Evolutionary conservation across 2,888 invertebrate genomes (phyloP).

Genomic region (Scaptomyza cyrtandrae): DNA sequence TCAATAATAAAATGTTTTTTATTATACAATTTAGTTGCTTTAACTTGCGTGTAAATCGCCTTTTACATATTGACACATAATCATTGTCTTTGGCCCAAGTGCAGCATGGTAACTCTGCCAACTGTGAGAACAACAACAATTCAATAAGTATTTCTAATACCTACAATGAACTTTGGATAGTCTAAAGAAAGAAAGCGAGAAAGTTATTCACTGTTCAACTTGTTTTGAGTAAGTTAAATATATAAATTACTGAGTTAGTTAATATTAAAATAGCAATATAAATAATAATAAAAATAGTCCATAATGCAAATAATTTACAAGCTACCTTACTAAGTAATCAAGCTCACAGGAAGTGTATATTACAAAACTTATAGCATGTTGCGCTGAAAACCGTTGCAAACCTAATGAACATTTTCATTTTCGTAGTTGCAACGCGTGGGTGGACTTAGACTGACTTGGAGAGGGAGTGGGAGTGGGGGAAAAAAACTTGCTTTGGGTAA

Average conservation of each 20-base stretch:
- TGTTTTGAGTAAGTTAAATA: too few species aligned
- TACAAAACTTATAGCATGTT: slow-evolving; percentile 69
- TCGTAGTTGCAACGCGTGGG: slow-evolving; percentile 60
- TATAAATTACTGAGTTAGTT: too few species aligned
- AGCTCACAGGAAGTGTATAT: slow-evolving; percentile 11
- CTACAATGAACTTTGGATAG: slow-evolving; percentile 5
- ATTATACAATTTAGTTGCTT: slow-evolving; percentile 78
- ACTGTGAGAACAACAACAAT: slow-evolving; percentile 44
- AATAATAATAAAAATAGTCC: too few species aligned
- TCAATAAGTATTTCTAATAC: neutral
- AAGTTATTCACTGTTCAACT: too few species aligned
- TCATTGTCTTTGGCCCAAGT: slow-evolving; percentile 69
- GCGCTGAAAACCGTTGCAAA: slow-evolving; percentile 76
- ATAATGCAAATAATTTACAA: neutral
- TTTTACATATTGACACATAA: slow-evolving; percentile 78
- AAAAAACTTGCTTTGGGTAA: slow-evolving; percentile 15
- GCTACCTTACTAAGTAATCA: neutral
- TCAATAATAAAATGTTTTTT: slow-evolving; percentile 78
- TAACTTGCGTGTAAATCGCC: slow-evolving; percentile 78
- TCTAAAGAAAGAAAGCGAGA: neutral
- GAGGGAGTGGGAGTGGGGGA: neutral
- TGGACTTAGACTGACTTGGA: slow-evolving; percentile 35
- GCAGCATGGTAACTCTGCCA: slow-evolving; percentile 28
- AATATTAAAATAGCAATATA: too few species aligned
- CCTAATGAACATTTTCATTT: slow-evolving; percentile 77